Base-by-base conservation (phyloP, 1,140 invertebrate species). In the Trichonephila clavipes region DNA sequence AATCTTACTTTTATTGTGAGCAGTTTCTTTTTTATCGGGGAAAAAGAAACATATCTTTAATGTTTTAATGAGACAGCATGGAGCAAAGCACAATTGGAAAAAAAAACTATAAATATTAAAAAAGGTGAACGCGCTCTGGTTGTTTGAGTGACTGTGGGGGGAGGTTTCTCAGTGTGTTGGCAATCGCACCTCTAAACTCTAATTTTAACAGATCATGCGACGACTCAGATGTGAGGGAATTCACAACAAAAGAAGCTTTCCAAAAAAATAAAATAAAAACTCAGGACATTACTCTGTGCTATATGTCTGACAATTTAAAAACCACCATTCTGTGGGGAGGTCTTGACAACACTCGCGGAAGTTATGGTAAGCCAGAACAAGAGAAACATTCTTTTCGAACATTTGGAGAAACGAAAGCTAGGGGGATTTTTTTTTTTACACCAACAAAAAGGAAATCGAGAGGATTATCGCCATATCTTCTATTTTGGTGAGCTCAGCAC, bases 161-260 rank as follows among this genome's bases (percentile, higher is more conserved):
- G 34, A 77, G 72, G 51, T 51, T 51, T 51, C 51, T 40, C 7
- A 34, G 34, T 19, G 72, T 6, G 72, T 77, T 77, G 72, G 72
- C 72, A 77, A 77, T 77, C 28, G 72, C 72, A 77, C 28, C 72
- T 28, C 18, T 18, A 77, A 77, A 34, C 72, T 77, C 72, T 77
- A 77, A 77, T 77, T 77, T 77, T 77, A 77, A 77, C 72, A 77
- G 72, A 77, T 77, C 72, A 34, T 77, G 72, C 72, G 72, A 34
- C 34, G 72, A 77, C 72, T 77, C 28, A 77, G 14, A 40, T 40
- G 72, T 18, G n/a, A 69, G 19, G n/a, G 8, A 21, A 69, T 69
- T 69, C 66, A 8, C 72, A 77, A 77, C 72, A 77, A 77, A 77
- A 77, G 72, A 40, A 77, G 7, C 72, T 69, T 69, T 69, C 66